These are phyloP conservation scores for Oreocharis arfaki DNA, from an alignment of 2,113 vertebrate species.

Conservation along the genomic window DNA sequence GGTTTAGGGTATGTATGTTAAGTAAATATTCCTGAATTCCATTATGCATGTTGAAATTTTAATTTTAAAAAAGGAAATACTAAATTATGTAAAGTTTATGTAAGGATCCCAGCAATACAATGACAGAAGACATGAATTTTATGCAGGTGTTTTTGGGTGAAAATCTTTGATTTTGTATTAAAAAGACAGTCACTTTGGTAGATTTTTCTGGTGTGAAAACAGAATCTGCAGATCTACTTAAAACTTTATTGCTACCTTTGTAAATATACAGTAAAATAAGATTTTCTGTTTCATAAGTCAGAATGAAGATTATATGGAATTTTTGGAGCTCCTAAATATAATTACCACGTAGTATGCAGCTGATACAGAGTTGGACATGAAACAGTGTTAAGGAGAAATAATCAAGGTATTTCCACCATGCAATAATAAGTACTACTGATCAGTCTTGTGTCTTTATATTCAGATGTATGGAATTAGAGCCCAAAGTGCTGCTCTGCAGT, in stretches of 20 bases:
- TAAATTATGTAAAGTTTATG: not conserved
- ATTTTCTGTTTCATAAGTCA: slow-evolving; percentile 44
- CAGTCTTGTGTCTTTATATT: slow-evolving; percentile 13
- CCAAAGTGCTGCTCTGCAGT: not conserved
- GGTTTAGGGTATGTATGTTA: slow-evolving; percentile 26
- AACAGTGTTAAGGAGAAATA: not conserved
- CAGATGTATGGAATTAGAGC: not conserved
- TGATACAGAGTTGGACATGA: not conserved
- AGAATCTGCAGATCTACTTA: not conserved
- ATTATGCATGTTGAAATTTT: slow-evolving; percentile 30
- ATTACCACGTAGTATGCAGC: not conserved
- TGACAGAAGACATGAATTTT: not conserved
- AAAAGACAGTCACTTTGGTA: not conserved
- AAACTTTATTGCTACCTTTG: not conserved
- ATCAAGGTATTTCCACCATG: not conserved
- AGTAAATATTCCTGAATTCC: slow-evolving; percentile 59
- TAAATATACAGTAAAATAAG: slow-evolving; percentile 35
- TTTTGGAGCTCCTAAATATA: slow-evolving; percentile 5
- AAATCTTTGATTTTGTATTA: not conserved
- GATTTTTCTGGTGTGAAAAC: not conserved
- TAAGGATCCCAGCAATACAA: not conserved
- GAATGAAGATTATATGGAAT: not conserved
- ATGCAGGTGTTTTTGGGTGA: not conserved
- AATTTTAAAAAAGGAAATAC: slow-evolving; percentile 48
- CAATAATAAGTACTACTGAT: not conserved